Evolutionary conservation across 2,888 invertebrate species (phyloP), one percentile per base, ranked within the genome.

Genomic region (Habrosyne pyritoides): DNA sequence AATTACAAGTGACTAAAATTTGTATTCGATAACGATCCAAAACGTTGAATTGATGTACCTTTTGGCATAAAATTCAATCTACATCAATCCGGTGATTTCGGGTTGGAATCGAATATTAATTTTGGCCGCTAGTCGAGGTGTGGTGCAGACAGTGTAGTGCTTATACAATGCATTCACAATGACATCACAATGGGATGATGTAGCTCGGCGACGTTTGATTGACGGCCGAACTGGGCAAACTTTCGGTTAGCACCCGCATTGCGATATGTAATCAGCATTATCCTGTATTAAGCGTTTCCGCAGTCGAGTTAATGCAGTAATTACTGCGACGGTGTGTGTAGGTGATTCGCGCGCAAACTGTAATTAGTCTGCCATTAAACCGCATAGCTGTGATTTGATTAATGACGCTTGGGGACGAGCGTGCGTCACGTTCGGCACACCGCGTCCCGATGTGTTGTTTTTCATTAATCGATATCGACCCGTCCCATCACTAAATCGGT

Each of bases 311-410:
- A 78, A 84, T 83, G 76, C 81, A 78, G 71, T 81, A 79, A 84
- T 86, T 83, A 81, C 76, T 73, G 73, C 73, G 70, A 71, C 74
- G 67, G 71, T 75, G 73, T 75, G 73, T 78, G 76, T 76, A 78
- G 78, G 78, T 81, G 81, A 81, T 79, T 81, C 76, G 76, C 64
- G 72, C 77, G 69, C 83, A 79, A 84, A 84, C 87, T 87, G 89
- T 90, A 91, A 91, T 91, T 91, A 91, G 89, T 83, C 84, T 79
- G 87, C 84, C 85, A 88, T 89, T 86, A 87, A 85, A 86, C 89
- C 89, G 81, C 86, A 79, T 75, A 74, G 76, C 77, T 75, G 80
- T 84, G 89, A 89, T 90, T 89, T 91, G 91, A 91, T 91, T 89
- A 90, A 91, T 81, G 78, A 66, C 67, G 63, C 66, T 58, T 50